A percentile compares a stretch with the other conserved stretches of the same genome.
These are phyloP conservation scores for Oconnorella tubifera DNA, from an alignment of 2,888 invertebrate species.

Conservation along the genomic window DNA sequence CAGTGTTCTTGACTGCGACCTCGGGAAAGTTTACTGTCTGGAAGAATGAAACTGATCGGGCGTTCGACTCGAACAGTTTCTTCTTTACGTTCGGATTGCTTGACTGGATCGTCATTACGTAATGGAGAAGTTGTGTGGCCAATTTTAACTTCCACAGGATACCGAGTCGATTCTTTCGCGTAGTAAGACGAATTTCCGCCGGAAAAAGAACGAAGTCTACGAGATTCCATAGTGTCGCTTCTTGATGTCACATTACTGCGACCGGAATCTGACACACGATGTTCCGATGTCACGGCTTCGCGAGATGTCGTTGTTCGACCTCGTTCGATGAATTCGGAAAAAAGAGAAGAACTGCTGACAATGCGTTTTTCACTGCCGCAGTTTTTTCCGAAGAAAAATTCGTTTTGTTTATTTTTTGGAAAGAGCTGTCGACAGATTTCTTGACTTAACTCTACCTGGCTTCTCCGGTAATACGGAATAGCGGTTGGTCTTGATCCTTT, in stretches of 20 bases:
- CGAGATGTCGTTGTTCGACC: not conserved
- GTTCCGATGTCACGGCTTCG: not conserved
- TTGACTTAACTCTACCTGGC: not conserved
- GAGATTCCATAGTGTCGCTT: not conserved
- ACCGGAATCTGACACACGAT: no score
- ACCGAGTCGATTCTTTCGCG: not conserved
- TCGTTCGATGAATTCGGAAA: not conserved
- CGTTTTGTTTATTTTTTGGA: not conserved
- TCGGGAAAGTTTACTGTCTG: not conserved
- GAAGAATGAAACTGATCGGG: constrained; percentile 1
- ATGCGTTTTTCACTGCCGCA: not conserved
- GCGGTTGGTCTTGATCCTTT: not conserved
- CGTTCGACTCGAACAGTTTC: not conserved
- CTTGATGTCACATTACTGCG: no score
- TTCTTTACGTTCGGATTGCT: constrained; percentile 14
- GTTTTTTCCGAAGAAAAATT: not conserved
- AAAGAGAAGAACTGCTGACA: not conserved
- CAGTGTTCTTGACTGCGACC: not conserved
- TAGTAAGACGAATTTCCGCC: not conserved
- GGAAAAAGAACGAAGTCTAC: not conserved
- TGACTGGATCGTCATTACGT: no score
- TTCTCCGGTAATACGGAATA: not conserved
- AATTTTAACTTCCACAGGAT: not conserved
- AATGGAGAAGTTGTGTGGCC: not conserved
- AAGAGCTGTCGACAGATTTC: not conserved